phyloP scores from a whole-genome alignment of 2,113 vertebrate species.

The Raja brachyura region DNA sequence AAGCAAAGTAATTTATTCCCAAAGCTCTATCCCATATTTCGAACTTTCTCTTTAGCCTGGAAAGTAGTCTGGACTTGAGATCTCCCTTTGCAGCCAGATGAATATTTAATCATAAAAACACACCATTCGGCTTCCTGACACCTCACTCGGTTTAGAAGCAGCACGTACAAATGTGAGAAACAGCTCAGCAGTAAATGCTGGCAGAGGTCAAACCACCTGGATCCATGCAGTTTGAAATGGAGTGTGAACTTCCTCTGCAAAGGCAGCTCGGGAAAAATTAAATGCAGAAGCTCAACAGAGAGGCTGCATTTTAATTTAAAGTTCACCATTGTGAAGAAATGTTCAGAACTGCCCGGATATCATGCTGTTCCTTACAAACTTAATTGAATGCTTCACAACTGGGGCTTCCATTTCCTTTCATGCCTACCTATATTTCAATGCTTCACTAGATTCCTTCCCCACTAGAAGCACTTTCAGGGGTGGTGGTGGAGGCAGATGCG shows the following conservation, averaged over 20 bases:
- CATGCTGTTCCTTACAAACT: background rate
- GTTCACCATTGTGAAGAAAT: background rate
- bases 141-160: background rate
- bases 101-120: conserved; percentile 22
- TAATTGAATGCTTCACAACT: background rate
- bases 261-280: background rate
- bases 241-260: background rate
- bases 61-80: background rate
- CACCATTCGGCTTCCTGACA: background rate
- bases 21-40: background rate
- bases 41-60: background rate
- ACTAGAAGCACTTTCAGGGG: too few species aligned
- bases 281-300: background rate
- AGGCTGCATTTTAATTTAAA: background rate
- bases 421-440: background rate
- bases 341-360: too few species aligned
- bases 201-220: background rate
- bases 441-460: too few species aligned
- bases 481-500: too few species aligned
- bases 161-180: background rate
- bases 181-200: background rate
- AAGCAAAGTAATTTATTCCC: background rate
- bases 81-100: background rate
- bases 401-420: background rate
- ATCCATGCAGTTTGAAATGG: background rate